These are phyloP conservation scores for Tringa solitaria DNA, from an alignment of 2,113 vertebrate genomes.

Conservation along the genomic window DNA sequence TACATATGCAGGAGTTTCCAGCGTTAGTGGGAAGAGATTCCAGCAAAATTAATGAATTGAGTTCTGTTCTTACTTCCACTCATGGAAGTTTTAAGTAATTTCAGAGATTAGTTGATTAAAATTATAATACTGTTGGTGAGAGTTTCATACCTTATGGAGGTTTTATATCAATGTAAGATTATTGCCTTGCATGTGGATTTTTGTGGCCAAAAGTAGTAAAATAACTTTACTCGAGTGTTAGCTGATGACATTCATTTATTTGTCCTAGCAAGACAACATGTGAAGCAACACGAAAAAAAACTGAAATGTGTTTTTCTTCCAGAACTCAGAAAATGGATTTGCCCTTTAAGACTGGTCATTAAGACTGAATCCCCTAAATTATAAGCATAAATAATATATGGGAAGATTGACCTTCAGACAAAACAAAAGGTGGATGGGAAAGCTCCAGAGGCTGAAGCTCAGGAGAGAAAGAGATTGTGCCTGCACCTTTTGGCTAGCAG, in stretches of 20 bases:
- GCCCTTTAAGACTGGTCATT: background rate
- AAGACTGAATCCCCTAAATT: constrained; percentile 28
- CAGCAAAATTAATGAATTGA: background rate
- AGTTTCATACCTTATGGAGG: background rate
- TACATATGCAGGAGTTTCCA: background rate
- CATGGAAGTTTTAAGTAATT: background rate
- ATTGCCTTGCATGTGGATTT: background rate
- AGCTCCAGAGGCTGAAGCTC: background rate
- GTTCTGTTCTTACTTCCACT: background rate
- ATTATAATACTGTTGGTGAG: background rate
- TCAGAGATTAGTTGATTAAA: background rate
- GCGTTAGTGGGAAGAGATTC: background rate
- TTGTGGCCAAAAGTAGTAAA: background rate
- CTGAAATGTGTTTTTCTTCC: background rate
- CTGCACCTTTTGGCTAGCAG: background rate
- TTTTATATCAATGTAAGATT: background rate
- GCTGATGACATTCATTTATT: background rate
- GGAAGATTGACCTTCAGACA: constrained; percentile 24
- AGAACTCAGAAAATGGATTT: constrained; percentile 12
- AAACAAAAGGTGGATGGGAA: constrained; percentile 5
- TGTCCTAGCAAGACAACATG: background rate
- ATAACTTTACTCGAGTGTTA: background rate
- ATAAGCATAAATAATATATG: background rate
- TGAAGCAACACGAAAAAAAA: background rate
- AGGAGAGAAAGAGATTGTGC: background rate